Percentiles rank a stretch among this genome's conserved stretches.
These are phyloP conservation scores for Heliconius cydno DNA, from an alignment of 2,888 invertebrate species.

Conservation along the genomic window DNA sequence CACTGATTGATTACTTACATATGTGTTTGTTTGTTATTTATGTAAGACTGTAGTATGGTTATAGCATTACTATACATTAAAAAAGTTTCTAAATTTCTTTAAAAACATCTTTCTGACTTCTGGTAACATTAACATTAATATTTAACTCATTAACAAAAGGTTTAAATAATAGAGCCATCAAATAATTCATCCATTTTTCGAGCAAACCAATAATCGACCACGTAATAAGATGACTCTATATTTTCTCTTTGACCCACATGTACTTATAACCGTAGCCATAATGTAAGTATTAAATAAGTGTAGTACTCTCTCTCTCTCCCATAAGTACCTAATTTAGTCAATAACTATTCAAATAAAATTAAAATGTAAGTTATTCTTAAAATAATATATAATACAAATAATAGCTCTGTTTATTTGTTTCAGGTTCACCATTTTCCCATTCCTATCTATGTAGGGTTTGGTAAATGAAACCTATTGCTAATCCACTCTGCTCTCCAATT, in stretches of 20 bases:
- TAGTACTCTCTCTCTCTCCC: no score
- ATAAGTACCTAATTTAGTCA: no score
- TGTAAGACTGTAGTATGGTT: not conserved
- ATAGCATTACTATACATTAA: no score
- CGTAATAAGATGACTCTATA: not conserved
- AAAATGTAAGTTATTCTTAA: no score
- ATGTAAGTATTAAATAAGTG: not conserved
- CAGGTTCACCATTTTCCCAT: no score
- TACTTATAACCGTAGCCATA: not conserved
- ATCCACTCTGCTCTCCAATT: no score
- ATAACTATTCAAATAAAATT: no score
- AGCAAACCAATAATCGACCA: not conserved
- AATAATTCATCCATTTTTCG: not conserved
- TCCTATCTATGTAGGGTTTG: no score
- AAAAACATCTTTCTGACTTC: not conserved
- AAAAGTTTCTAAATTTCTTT: no score
- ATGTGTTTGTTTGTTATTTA: slow-evolving; percentile 23
- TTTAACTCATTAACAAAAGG: not conserved
- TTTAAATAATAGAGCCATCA: not conserved
- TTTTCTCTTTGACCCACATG: not conserved
- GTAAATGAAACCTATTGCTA: no score
- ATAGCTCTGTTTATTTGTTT: no score
- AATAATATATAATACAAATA: no score
- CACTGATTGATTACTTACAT: slow-evolving; percentile 30
- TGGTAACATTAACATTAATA: not conserved